Base-by-base conservation (phyloP, 2,113 vertebrate genomes). In the Muntiacus muntjak region DNA sequence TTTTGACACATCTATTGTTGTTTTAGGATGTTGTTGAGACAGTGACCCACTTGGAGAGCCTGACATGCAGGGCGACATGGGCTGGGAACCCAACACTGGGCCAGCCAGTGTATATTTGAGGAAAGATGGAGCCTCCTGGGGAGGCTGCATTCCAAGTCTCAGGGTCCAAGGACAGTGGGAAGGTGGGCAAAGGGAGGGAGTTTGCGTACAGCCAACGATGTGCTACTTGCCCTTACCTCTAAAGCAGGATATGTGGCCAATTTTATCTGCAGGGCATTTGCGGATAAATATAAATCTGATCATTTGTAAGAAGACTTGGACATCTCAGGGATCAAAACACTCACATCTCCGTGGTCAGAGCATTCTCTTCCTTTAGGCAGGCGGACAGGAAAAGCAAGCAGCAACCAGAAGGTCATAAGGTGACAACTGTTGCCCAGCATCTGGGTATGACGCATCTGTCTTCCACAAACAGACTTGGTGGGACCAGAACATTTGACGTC, bases 161-260 rank as follows among this genome's bases (percentile, higher is more conserved):
- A 26, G 84, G 28, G 33, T n/a, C 93, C 57, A 85, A 78, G 28
- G 0, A 0, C 84, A 54, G 30, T 0, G n/a, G 54, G 8, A 33
- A 1, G 5, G 54, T 19, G 0, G 6, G 36, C 28, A 85, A n/a
- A 30, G 13, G 9, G 26, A 45, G 50, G 1, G 21, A 21, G 40
- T 28, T 25, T 21, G 26, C 52, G 17, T 33, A 50, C 76, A 88
- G 40, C 7, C 33, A 23, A 26, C 16, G 25, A 2, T 64, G 33
- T 28, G 45, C 47, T 84, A 7, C 71, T 89, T n/a, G 40, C 4
- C 8, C n/a, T 67, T 52, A 19, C 54, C 45, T 76, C 28, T 23
- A 25, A 43, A 4, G 11, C 4, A 14, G 30, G 55, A n/a, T 88
- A 30, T 5, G 25, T 10, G 19, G 30, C 54, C 19, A 33, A 30